Evolutionary conservation across 1,140 invertebrate genomes (phyloP).

Genomic region (Harlomillsia oculata): DNA sequence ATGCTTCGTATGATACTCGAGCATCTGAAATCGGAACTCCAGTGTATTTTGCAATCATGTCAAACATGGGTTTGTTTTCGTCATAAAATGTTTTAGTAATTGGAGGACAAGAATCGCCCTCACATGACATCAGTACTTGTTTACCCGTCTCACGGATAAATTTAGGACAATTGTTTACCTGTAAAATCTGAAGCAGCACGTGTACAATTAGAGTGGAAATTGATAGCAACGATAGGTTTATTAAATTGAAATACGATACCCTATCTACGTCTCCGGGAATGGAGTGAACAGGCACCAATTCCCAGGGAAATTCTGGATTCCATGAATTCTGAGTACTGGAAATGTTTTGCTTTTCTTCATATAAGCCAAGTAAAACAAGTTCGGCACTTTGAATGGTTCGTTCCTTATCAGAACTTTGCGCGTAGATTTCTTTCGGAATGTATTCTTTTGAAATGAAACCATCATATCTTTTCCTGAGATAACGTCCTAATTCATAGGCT

Average conservation of each 20-base stretch:
- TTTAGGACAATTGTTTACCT: neutral
- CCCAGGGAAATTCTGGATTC: constrained; percentile 7
- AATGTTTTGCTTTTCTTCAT: constrained; percentile 59
- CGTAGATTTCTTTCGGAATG: constrained; percentile 13
- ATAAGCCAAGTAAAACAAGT: constrained; percentile 69
- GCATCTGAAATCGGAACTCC: too few relatives aligned
- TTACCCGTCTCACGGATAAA: too few relatives aligned
- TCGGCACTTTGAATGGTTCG: constrained; percentile 74
- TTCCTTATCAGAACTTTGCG: constrained; percentile 25
- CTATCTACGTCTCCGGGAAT: constrained; percentile 4
- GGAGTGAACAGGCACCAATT: constrained; percentile 1
- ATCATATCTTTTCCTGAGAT: constrained; percentile 51
- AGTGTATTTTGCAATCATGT: too few relatives aligned
- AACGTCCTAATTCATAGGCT: constrained; percentile 54
- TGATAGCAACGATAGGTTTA: too few relatives aligned
- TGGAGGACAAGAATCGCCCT: too few relatives aligned
- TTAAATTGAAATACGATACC: too few relatives aligned
- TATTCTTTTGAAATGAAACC: constrained; percentile 47
- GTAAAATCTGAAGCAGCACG: too few relatives aligned
- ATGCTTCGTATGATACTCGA: too few relatives aligned
- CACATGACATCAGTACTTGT: too few relatives aligned
- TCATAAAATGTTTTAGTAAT: too few relatives aligned
- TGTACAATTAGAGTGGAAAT: too few relatives aligned
- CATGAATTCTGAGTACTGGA: constrained; percentile 39
- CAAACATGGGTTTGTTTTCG: too few relatives aligned